Evolutionary conservation across 2,888 invertebrate species (phyloP).

Genomic region (Rhagonycha lutea): DNA sequence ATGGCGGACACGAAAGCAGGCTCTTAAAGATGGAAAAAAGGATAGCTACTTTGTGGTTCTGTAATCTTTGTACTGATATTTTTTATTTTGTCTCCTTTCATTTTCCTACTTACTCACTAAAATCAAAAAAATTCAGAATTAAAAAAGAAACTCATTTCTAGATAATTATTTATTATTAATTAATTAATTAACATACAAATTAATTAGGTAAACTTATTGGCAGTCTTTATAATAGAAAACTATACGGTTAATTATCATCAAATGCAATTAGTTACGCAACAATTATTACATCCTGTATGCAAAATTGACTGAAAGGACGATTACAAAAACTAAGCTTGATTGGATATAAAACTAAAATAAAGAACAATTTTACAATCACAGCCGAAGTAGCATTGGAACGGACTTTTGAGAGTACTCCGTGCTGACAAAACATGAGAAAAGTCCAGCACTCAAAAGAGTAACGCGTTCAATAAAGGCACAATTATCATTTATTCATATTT

Average conservation of each 20-base stretch:
- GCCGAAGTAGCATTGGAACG: conserved; percentile 32
- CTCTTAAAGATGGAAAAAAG: too few relatives aligned
- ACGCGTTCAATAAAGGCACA: conserved; percentile 14
- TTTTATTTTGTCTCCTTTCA: too few relatives aligned
- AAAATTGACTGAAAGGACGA: conserved; percentile 24
- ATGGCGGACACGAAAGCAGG: too few relatives aligned
- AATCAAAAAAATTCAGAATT: conserved; percentile 19
- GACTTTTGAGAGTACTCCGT: conserved; percentile 20
- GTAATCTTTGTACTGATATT: too few relatives aligned
- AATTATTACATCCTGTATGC: not conserved
- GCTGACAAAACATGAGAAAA: conserved; percentile 16
- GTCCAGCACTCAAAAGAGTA: not conserved
- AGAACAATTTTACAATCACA: conserved; percentile 39
- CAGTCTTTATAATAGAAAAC: not conserved
- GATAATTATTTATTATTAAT: conserved; percentile 22
- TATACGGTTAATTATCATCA: not conserved
- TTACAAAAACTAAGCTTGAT: conserved; percentile 26
- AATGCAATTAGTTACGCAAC: conserved; percentile 7
- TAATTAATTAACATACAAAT: not conserved
- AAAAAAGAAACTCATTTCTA: conserved; percentile 15
- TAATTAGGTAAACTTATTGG: conserved; percentile 5
- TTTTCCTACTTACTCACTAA: not conserved
- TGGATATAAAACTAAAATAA: conserved; percentile 17
- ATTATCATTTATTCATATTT: conserved; percentile 16
- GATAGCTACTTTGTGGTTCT: too few relatives aligned